Evolutionary conservation across 2,888 invertebrate genomes (phyloP).

Genomic region (Tachystola acroxantha): DNA sequence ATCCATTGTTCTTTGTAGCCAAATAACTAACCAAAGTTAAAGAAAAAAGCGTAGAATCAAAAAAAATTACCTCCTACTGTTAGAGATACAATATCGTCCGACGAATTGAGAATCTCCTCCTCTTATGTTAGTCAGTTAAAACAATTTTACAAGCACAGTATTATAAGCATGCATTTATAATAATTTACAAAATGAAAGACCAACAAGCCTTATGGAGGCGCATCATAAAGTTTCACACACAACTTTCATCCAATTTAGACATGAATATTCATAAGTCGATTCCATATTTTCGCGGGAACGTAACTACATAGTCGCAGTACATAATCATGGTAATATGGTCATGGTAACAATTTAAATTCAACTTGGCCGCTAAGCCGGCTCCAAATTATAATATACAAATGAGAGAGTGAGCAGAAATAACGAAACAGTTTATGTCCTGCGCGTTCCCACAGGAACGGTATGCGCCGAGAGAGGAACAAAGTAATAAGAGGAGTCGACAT

Average conservation of each 20-base stretch:
- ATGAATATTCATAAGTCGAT: constrained; percentile 7
- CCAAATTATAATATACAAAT: constrained; percentile 77
- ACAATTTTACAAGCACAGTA: too few relatives aligned
- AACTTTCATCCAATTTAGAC: constrained; percentile 8
- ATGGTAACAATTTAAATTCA: constrained; percentile 50
- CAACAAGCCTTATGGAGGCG: too few relatives aligned
- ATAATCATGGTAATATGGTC: constrained; percentile 43
- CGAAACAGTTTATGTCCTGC: constrained; percentile 74
- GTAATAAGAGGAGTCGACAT: constrained; percentile 29
- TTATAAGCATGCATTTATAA: too few relatives aligned
- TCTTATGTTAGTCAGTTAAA: too few relatives aligned
- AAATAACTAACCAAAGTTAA: too few relatives aligned
- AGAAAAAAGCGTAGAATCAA: too few relatives aligned
- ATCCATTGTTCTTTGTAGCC: too few relatives aligned
- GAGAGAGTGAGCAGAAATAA: constrained; percentile 75
- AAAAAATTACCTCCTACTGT: too few relatives aligned
- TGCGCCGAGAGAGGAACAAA: constrained; percentile 44
- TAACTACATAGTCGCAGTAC: constrained; percentile 22
- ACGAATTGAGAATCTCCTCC: too few relatives aligned
- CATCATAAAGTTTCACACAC: background rate
- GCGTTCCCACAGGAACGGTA: constrained; percentile 77
- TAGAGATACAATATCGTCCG: too few relatives aligned
- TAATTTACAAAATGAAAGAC: too few relatives aligned
- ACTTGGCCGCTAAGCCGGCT: constrained; percentile 27
- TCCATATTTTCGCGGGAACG: constrained; percentile 2